Conservation (phyloP, 2,888 invertebrate genomes). For the Petrolisthes cinctipes region DNA sequence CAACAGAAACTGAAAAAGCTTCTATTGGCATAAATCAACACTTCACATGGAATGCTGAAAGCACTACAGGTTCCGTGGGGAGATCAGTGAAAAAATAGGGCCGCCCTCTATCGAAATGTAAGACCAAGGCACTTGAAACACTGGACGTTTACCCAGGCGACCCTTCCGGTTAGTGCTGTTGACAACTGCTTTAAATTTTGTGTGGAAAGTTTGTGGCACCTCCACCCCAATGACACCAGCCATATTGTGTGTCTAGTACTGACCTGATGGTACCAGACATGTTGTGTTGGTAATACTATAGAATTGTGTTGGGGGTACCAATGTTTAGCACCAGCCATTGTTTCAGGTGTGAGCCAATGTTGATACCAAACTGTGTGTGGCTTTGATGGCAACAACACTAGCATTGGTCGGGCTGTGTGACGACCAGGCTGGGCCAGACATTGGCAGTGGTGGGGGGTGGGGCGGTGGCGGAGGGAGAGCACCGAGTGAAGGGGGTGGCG, state of each 20-base stretch:
- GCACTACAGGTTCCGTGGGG: conserved; percentile 47
- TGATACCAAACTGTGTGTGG: conserved; percentile 4
- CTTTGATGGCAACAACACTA: background rate
- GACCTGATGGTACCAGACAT: conserved; percentile 30
- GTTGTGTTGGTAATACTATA: conserved; percentile 6
- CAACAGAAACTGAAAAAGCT: conserved; percentile 62
- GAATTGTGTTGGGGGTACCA: conserved; percentile 2
- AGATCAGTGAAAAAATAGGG: conserved; percentile 50
- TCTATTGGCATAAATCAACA: conserved; percentile 64
- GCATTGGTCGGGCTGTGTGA: background rate
- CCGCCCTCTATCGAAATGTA: conserved; percentile 62
- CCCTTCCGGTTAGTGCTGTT: conserved; percentile 60
- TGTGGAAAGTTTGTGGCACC: conserved; percentile 61
- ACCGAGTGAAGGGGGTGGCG: conserved; percentile 54
- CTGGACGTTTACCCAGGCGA: conserved; percentile 60
- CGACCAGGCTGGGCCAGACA: conserved; percentile 12
- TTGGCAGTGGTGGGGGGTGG: conserved; percentile 42
- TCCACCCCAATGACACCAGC: conserved; percentile 52
- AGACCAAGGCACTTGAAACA: conserved; percentile 64
- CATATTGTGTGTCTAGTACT: conserved; percentile 25
- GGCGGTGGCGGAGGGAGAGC: conserved; percentile 50
- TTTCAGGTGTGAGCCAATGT: background rate
- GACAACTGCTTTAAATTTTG: conserved; percentile 60
- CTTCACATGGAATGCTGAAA: conserved; percentile 54
- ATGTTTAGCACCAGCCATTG: conserved; percentile 13